phyloP scores from a whole-genome alignment of 2,113 vertebrate species.

The Ranitomeya variabilis region DNA sequence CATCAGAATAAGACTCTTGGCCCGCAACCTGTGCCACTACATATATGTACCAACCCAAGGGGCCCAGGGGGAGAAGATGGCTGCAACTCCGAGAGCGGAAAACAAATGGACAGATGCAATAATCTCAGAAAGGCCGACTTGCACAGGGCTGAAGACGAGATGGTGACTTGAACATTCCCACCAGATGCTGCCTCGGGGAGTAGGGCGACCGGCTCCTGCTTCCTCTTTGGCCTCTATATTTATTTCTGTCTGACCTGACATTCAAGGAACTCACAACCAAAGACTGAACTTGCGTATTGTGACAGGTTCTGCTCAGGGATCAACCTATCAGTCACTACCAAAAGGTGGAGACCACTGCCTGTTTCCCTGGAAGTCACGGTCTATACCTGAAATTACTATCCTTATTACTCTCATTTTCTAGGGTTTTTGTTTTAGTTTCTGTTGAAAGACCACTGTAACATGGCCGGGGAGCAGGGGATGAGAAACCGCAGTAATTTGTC shows the following conservation, averaged over 20 bases:
- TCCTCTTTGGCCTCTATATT: constrained; percentile 51
- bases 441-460: constrained; percentile 18
- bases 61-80: constrained; percentile 20
- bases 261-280: constrained; percentile 23
- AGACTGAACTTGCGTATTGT: constrained; percentile 32
- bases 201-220: constrained; percentile 19
- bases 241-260: constrained; percentile 38
- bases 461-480: background rate
- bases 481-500: background rate
- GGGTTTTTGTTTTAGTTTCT: background rate
- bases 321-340: constrained; percentile 32
- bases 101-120: constrained; percentile 26
- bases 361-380: constrained; percentile 17
- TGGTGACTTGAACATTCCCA: constrained; percentile 32
- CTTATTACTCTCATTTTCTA: constrained; percentile 11
- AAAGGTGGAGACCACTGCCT: constrained; percentile 37
- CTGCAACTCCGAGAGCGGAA: constrained; percentile 4
- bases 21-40: background rate
- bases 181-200: constrained; percentile 27
- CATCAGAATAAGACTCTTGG: background rate
- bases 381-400: constrained; percentile 3
- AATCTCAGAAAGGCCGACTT: constrained; percentile 30
- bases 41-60: constrained; percentile 18
- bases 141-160: constrained; percentile 32
- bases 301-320: constrained; percentile 54